Evolutionary conservation across 2,888 invertebrate species (phyloP), one percentile per base, ranked within the genome.

Genomic region (Heteromyza rotundicornis): DNA sequence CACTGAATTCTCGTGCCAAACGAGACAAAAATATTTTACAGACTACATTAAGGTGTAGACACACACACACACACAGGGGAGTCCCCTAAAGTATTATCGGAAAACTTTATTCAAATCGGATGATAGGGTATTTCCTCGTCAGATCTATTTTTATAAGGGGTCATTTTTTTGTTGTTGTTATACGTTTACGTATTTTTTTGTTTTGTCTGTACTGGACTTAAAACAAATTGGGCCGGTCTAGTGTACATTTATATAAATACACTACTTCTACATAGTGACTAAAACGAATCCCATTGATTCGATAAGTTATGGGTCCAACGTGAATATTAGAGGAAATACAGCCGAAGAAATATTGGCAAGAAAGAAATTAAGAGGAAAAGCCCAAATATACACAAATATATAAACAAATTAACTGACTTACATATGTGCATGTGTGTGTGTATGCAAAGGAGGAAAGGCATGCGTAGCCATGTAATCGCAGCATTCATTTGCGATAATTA

Each of bases 401-500:
- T n/a, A n/a, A n/a, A n/a, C n/a, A n/a, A n/a, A n/a, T n/a, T n/a
- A n/a, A n/a, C n/a, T n/a, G n/a, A n/a, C n/a, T n/a, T n/a, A n/a
- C n/a, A 5, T 27, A 27, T 27, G 27, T 40, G 40, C 40, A n/a
- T 40, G 12, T 8, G 40, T 40, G 40, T 40, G n/a, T 40, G 12
- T 40, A n/a, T 8, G 40, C 3, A n/a, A 3, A 3, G 40, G n/a
- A 7, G 40, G 40, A n/a, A 3, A 12, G 10, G 14, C 40, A n/a
- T n/a, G 40, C 40, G 10, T 40, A 8, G 32, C 32, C 12, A 3
- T n/a, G 40, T 40, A 47, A 47, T 47, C 47, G 47, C 47, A 20
- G 19, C 47, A 20, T 17, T 47, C 17, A 47, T 47, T 47, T 47
- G 47, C 47, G 47, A 19, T 47, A 47, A 47, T 47, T 47, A 47